Conservation (phyloP, 2,797 vertebrate species). For the Lagodon rhomboides region DNA sequence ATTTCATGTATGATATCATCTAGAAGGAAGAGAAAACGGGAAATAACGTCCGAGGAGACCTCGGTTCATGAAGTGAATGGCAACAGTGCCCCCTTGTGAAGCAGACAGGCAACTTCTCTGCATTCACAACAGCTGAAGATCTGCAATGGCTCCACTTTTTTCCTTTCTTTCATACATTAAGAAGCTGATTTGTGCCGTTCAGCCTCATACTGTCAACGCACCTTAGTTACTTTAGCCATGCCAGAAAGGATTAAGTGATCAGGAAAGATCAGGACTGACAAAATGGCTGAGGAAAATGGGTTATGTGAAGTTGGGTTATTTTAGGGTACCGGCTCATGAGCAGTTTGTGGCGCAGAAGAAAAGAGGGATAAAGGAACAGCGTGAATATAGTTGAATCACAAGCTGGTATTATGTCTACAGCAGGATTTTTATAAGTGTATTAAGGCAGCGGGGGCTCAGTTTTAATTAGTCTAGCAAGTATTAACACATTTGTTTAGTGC, state of each 20-base stretch:
- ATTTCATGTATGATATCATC: constrained; percentile 80
- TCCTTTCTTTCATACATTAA: constrained; percentile 38
- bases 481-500: constrained; percentile 74
- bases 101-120: constrained; percentile 37
- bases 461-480: constrained; percentile 74
- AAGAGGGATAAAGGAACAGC: constrained; percentile 47
- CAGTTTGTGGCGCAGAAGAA: constrained; percentile 46
- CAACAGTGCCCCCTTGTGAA: constrained; percentile 87
- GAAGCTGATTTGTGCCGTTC: constrained; percentile 58
- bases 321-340: constrained; percentile 45
- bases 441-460: constrained; percentile 58
- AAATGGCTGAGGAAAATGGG: constrained; percentile 51
- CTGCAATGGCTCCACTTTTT: constrained; percentile 38
- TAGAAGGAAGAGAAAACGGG: constrained; percentile 60
- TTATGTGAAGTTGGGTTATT: constrained; percentile 53
- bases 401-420: constrained; percentile 59
- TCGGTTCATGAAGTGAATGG: constrained; percentile 69
- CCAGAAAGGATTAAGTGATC: constrained; percentile 64
- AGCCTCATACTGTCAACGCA: constrained; percentile 64
- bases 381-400: constrained; percentile 58
- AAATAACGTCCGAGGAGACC: constrained; percentile 47
- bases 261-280: constrained; percentile 54
- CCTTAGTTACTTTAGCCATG: constrained; percentile 55
- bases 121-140: constrained; percentile 35
- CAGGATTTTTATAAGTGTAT: constrained; percentile 69